These are phyloP conservation scores for Oxyteleia sp. DNA, from an alignment of 2,888 invertebrate genomes.

Conservation along the genomic window DNA sequence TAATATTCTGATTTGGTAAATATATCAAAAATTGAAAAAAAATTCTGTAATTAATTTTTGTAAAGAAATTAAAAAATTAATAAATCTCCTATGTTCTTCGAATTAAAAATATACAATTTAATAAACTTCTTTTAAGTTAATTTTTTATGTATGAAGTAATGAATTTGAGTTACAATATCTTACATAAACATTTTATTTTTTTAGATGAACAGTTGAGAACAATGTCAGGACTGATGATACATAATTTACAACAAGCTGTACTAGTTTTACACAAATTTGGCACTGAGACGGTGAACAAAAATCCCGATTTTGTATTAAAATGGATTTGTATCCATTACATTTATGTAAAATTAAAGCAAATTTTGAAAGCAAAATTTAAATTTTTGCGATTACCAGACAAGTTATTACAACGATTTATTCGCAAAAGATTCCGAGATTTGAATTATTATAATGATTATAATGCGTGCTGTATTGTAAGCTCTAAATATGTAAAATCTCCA, in stretches of 20 bases:
- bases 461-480: slow-evolving; percentile 24
- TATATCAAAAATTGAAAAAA: too few relatives aligned
- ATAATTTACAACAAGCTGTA: slow-evolving; percentile 7
- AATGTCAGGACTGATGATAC: background rate
- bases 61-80: too few relatives aligned
- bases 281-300: slow-evolving; percentile 3
- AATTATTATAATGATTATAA: slow-evolving; percentile 43
- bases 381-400: slow-evolving; percentile 31
- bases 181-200: background rate
- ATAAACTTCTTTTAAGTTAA: too few relatives aligned
- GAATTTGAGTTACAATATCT: too few relatives aligned
- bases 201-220: background rate
- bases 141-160: background rate
- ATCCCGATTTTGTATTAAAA: slow-evolving; percentile 35
- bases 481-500: slow-evolving; percentile 1
- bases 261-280: slow-evolving; percentile 37
- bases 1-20: too few relatives aligned
- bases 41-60: too few relatives aligned
- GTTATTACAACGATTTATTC: background rate
- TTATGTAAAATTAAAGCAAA: slow-evolving; percentile 21
- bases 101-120: too few relatives aligned
- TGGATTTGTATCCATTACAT: slow-evolving; percentile 38
- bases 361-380: slow-evolving; percentile 9
- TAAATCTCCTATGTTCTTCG: too few relatives aligned
- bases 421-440: slow-evolving; percentile 1